Conservation (phyloP, 2,888 invertebrate genomes). For the Drosophila ustulata region DNA sequence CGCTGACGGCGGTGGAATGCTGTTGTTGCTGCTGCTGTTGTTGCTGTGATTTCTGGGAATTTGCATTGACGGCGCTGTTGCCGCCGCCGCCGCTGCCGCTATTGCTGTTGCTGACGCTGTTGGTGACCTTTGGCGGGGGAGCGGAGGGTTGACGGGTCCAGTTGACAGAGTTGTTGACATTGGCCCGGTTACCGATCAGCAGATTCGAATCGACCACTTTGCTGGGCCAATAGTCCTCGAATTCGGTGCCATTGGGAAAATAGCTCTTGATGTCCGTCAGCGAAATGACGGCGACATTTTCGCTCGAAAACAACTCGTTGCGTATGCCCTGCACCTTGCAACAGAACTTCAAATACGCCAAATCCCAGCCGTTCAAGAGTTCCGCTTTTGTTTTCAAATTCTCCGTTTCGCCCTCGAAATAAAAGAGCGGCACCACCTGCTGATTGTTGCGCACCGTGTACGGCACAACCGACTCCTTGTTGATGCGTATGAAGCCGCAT, state of each 20-base stretch:
- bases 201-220: conserved; percentile 94
- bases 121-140: conserved; percentile 86
- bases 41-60: conserved; percentile 52
- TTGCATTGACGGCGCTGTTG: conserved; percentile 7
- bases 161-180: conserved; percentile 87
- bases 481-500: conserved; percentile 96
- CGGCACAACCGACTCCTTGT: conserved; percentile 96
- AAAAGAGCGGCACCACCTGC: conserved; percentile 96
- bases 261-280: conserved; percentile 95
- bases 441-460: conserved; percentile 93
- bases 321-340: conserved; percentile 97
- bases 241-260: conserved; percentile 94
- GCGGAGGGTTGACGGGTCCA: conserved; percentile 92
- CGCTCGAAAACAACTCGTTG: conserved; percentile 95
- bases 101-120: conserved; percentile 74
- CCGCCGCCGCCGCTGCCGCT: conserved; percentile 55
- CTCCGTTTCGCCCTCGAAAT: conserved; percentile 94
- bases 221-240: conserved; percentile 97
- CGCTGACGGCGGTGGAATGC: conserved; percentile 52
- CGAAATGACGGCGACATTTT: conserved; percentile 95
- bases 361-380: conserved; percentile 95
- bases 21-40: conserved; percentile 32
- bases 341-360: conserved; percentile 96
- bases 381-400: conserved; percentile 94
- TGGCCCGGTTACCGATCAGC: conserved; percentile 88